Base-by-base conservation (phyloP, 2,113 vertebrate genomes). In the Canis aureus region DNA sequence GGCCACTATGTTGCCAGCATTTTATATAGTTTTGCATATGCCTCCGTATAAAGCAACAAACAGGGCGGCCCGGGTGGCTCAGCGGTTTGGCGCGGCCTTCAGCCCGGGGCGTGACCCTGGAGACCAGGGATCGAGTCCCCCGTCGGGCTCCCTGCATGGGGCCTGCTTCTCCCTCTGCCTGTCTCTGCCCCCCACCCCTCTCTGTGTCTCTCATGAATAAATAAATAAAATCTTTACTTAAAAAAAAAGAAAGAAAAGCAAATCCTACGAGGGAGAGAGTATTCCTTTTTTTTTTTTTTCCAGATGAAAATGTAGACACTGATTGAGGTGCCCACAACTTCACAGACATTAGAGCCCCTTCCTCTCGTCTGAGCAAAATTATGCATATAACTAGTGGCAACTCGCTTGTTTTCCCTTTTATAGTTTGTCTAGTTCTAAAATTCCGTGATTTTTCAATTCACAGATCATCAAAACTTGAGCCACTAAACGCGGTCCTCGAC, bases 21-120 rank as follows among this genome's bases (percentile, higher is more conserved):
- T 96, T 88, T 95, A 10, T 43, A 67, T 38, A 95, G 95, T 91
- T 97, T 94, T 80, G 19, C 22, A 67, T 71, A 57, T 91, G 22
- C n/a, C 12, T 88, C 82, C 11, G 27, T 49, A 73, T 55, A 71
- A 80, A 89, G 64, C 29, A 27, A 32, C 5, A 35, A 69, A 1
- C 10, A 43, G 43, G 43, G 43, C 43, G 43, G 43, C 43, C 43
- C 43, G 43, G 43, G 43, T 43, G 43, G 43, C 43, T 43, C 43
- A 43, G 43, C 43, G 43, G 43, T 43, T 43, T 1, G 6, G 43
- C 43, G 43, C 43, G 43, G 43, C 43, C 43, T 43, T 43, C 43
- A 43, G 43, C 43, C 43, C 5, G 43, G 43, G 43, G 43, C 43
- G 43, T 43, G 43, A 43, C 43, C 43, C 43, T 43, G 43, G 43